Conservation (phyloP, 2,113 vertebrate species). For the Sprattus sprattus region DNA sequence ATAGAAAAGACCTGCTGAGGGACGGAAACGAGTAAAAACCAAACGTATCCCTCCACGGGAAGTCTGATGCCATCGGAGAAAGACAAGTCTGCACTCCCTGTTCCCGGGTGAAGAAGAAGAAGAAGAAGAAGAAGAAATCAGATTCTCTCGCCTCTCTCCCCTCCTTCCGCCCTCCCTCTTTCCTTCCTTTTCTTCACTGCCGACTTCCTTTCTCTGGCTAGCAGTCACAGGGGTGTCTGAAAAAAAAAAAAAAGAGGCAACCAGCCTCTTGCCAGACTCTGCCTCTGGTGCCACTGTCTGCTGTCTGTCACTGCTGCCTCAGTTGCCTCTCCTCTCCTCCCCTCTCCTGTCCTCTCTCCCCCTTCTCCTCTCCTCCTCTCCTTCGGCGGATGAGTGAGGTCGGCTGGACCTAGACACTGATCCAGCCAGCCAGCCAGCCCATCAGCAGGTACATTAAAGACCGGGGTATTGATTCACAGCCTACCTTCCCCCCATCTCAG, state of each 20-base stretch:
- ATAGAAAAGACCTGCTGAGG: neutral
- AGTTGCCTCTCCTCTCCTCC: neutral
- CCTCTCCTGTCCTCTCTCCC: neutral
- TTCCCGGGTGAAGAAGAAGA: neutral
- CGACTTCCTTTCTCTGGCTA: conserved; percentile 25
- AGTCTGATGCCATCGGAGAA: neutral
- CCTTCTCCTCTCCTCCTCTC: neutral
- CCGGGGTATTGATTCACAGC: conserved; percentile 68
- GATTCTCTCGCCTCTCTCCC: neutral
- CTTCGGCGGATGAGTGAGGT: conserved; percentile 42
- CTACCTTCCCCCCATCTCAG: conserved; percentile 52
- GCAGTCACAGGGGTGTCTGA: conserved; percentile 3
- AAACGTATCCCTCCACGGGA: neutral
- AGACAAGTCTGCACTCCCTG: neutral
- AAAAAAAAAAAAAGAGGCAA: conserved; percentile 19
- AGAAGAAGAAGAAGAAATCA: neutral
- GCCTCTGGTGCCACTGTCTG: neutral
- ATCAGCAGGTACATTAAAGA: conserved; percentile 69
- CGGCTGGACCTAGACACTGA: conserved; percentile 38
- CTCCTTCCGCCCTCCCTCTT: neutral
- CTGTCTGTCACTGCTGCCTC: neutral
- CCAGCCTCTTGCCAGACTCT: conserved; percentile 6
- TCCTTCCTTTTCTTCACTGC: conserved; percentile 8
- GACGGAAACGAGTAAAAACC: neutral
- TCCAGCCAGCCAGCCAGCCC: conserved; percentile 63